phyloP scores from a whole-genome alignment of 2,797 vertebrate species.

The Sebastiscus albofasciatus region DNA sequence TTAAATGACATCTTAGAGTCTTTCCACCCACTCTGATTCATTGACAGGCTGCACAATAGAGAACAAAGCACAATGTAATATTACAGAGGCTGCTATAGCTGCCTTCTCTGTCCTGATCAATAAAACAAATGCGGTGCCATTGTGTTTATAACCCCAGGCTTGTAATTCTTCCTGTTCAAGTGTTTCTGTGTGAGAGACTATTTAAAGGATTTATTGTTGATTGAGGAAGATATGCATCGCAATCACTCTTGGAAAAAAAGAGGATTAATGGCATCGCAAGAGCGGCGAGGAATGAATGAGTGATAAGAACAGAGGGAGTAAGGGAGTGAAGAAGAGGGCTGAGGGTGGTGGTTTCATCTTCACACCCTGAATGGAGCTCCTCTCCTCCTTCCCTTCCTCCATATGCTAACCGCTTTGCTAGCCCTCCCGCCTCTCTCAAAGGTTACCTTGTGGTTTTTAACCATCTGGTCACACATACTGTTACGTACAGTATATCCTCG shows the following conservation, averaged over 20 bases:
- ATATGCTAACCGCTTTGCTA: background rate
- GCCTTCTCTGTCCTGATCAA: constrained; percentile 34
- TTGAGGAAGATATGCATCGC: background rate
- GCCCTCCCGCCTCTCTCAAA: constrained; percentile 8
- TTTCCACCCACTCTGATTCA: constrained; percentile 20
- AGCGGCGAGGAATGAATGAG: background rate
- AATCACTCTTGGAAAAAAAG: background rate
- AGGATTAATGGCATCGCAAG: background rate
- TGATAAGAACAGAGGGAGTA: background rate
- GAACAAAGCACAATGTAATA: constrained; percentile 10
- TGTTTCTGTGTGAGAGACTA: constrained; percentile 18
- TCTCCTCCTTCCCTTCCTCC: background rate
- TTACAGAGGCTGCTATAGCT: background rate
- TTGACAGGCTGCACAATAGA: background rate
- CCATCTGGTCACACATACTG: constrained; percentile 37
- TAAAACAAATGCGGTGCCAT: constrained; percentile 30
- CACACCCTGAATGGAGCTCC: constrained; percentile 5
- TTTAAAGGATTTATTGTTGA: constrained; percentile 14
- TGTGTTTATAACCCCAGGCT: constrained; percentile 18
- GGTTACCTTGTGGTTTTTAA: background rate
- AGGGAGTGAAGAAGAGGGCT: background rate
- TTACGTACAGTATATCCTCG: background rate
- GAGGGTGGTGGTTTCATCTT: constrained; percentile 6
- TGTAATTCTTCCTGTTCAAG: constrained; percentile 24
- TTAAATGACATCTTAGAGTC: background rate